Percentiles rank a stretch among this genome's conserved stretches.
phyloP scores from a whole-genome alignment of 2,888 invertebrate species.

The Mythimna loreyi region DNA sequence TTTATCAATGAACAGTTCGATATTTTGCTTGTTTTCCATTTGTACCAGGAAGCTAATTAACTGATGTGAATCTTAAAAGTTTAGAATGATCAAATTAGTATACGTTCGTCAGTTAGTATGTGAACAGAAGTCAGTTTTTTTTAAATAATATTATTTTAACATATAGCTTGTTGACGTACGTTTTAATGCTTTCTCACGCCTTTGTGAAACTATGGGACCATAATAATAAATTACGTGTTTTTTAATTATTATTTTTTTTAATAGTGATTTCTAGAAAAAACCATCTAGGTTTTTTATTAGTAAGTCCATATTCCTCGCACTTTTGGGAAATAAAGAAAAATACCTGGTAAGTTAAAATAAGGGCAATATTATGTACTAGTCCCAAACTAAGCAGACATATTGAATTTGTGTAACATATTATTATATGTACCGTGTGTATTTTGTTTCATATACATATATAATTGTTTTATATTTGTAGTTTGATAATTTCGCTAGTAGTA shows the following conservation, averaged over 20 bases:
- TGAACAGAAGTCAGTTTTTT: slow-evolving; percentile 48
- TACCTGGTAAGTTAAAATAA: too few relatives aligned
- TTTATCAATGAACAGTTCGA: slow-evolving; percentile 5
- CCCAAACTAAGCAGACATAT: too few relatives aligned
- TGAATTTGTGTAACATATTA: too few relatives aligned
- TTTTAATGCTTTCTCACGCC: slow-evolving; percentile 46
- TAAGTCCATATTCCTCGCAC: too few relatives aligned
- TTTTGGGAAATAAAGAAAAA: too few relatives aligned
- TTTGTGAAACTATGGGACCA: slow-evolving; percentile 7
- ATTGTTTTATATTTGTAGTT: too few relatives aligned
- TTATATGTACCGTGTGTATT: too few relatives aligned
- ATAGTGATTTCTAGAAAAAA: not conserved
- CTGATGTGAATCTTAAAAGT: slow-evolving; percentile 27
- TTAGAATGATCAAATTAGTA: slow-evolving; percentile 44
- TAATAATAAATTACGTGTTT: slow-evolving; percentile 25
- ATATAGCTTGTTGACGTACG: slow-evolving; percentile 5
- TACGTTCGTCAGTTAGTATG: slow-evolving; percentile 44
- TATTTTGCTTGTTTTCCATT: slow-evolving; percentile 24
- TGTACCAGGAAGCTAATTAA: slow-evolving; percentile 50
- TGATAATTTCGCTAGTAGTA: too few relatives aligned
- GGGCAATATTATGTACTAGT: too few relatives aligned
- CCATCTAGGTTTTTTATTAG: too few relatives aligned
- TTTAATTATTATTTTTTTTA: slow-evolving; percentile 5
- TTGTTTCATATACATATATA: too few relatives aligned
- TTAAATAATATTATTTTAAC: slow-evolving; percentile 19